Conservation (phyloP, 2,113 vertebrate species). For the Phalacrocorax brasilianus region DNA sequence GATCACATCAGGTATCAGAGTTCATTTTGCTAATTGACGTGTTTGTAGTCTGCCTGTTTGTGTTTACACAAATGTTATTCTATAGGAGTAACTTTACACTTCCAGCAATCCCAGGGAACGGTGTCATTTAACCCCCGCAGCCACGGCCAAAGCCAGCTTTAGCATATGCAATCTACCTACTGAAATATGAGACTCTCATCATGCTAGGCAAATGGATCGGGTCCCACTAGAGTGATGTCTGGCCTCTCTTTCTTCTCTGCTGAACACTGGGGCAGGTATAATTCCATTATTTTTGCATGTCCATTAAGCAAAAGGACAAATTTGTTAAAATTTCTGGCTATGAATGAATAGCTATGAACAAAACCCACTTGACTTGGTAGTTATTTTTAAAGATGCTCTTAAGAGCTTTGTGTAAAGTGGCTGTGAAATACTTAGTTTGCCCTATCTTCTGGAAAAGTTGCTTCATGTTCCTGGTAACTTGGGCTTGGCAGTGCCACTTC, state of each 20-base stretch:
- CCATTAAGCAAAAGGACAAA: not conserved
- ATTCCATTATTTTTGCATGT: not conserved
- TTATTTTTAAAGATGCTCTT: not conserved
- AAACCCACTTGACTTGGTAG: not conserved
- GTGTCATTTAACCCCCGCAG: not conserved
- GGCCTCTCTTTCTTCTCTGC: not conserved
- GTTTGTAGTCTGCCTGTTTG: not conserved
- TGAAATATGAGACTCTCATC: not conserved
- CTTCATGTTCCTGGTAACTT: not conserved
- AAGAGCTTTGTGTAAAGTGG: not conserved
- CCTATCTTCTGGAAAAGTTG: not conserved
- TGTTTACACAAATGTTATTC: not conserved
- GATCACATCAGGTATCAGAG: not conserved
- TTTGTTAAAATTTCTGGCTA: not conserved
- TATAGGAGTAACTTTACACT: conserved; percentile 33
- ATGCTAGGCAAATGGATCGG: rapidly evolving
- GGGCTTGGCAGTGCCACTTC: not conserved
- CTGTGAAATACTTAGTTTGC: not conserved
- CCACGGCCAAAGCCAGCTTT: not conserved
- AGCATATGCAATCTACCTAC: not conserved
- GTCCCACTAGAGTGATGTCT: not conserved
- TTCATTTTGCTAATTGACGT: not conserved
- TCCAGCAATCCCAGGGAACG: conserved; percentile 1
- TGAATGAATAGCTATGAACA: not conserved
- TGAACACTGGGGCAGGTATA: not conserved